These are phyloP conservation scores for Rissa tridactyla DNA, from an alignment of 2,113 vertebrate genomes.

Conservation along the genomic window DNA sequence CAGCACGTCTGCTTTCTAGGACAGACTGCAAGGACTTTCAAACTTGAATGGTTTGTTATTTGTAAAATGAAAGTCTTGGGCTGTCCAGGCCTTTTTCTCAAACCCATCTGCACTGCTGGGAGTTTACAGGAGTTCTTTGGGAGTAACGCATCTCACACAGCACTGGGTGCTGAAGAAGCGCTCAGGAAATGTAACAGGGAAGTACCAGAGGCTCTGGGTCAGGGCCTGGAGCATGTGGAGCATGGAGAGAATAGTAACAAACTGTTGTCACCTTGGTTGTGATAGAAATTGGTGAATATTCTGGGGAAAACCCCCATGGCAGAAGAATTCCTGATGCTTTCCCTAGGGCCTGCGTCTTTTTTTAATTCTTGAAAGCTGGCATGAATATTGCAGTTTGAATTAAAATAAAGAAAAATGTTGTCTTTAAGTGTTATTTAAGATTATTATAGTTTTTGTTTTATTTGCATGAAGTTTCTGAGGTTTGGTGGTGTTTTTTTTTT, in stretches of 20 bases:
- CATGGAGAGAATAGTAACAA: not conserved
- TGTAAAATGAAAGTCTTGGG: not conserved
- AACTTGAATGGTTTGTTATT: not conserved
- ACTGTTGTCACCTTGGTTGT: not conserved
- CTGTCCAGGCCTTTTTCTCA: not conserved
- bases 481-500: not conserved
- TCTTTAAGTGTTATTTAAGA: not conserved
- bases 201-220: no score
- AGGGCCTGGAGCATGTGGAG: not conserved
- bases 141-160: not conserved
- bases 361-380: not conserved
- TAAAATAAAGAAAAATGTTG: not conserved
- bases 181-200: fast-evolving
- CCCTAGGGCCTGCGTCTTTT: not conserved
- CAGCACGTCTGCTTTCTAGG: no score
- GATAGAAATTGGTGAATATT: not conserved
- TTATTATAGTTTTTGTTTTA: not conserved
- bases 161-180: no score
- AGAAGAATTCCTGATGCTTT: not conserved
- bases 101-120: not conserved
- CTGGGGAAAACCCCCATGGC: not conserved
- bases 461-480: not conserved
- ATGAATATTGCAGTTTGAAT: not conserved
- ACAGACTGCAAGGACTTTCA: not conserved
- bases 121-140: not conserved